Evolutionary conservation across 2,113 vertebrate species (phyloP).

Genomic region (Talpa occidentalis): DNA sequence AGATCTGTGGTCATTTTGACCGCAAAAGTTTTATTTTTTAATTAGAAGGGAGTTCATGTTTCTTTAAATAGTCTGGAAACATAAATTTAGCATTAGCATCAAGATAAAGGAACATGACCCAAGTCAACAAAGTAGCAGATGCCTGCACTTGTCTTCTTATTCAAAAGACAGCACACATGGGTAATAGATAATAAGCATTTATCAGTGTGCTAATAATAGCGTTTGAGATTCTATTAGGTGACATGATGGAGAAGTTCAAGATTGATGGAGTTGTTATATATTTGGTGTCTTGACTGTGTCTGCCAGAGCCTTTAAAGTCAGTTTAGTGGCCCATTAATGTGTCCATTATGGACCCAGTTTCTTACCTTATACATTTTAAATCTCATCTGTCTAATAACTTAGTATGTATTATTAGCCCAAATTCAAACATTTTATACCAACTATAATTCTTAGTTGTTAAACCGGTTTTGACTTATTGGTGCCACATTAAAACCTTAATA

Average conservation of each 20-base stretch:
- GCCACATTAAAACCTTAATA: constrained; percentile 81
- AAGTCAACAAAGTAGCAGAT: constrained; percentile 17
- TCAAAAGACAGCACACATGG: constrained; percentile 42
- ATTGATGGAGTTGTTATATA: constrained; percentile 71
- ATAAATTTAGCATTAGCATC: background rate
- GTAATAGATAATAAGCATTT: constrained; percentile 67
- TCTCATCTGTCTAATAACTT: constrained; percentile 78
- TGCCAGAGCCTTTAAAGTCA: constrained; percentile 77
- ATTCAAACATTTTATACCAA: constrained; percentile 81
- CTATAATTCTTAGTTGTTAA: constrained; percentile 81
- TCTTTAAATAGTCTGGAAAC: background rate
- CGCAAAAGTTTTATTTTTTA: background rate
- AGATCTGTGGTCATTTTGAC: background rate
- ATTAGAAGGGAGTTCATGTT: background rate
- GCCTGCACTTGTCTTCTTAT: constrained; percentile 57
- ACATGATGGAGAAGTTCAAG: constrained; percentile 69
- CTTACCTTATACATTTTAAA: constrained; percentile 81
- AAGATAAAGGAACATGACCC: constrained; percentile 13
- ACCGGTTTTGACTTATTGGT: constrained; percentile 79
- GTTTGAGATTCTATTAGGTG: constrained; percentile 76
- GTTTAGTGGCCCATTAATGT: constrained; percentile 79
- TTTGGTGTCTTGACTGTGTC: constrained; percentile 74
- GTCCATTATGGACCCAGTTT: constrained; percentile 77
- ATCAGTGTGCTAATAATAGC: constrained; percentile 72
- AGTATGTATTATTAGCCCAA: constrained; percentile 76